These are phyloP conservation scores for Drosophila arizonae DNA, from an alignment of 1,140 invertebrate species.

Conservation along the genomic window DNA sequence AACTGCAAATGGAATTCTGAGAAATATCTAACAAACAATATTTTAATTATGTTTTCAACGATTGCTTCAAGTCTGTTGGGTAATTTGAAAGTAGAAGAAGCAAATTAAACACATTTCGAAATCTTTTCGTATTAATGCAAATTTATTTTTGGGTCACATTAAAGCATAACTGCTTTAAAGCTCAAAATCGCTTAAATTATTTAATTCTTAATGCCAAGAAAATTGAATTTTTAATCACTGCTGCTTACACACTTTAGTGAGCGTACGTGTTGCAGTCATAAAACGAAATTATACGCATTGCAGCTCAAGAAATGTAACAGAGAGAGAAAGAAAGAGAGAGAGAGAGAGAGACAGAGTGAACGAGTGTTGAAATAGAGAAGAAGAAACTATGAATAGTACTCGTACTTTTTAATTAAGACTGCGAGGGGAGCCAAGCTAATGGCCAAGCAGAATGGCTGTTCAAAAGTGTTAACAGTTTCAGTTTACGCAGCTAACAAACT, in stretches of 20 bases:
- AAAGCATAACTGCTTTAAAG: not conserved
- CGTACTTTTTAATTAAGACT: conserved; percentile 75
- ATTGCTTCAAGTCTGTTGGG: not conserved
- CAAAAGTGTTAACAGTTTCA: conserved; percentile 63
- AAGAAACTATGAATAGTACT: conserved; percentile 44
- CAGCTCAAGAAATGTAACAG: conserved; percentile 52
- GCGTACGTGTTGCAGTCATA: conserved; percentile 44
- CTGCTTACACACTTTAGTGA: conserved; percentile 27
- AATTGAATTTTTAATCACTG: conserved; percentile 74
- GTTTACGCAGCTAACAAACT: conserved; percentile 54
- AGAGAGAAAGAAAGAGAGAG: not conserved
- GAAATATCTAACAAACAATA: not conserved
- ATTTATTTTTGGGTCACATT: not conserved
- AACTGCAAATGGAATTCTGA: not conserved
- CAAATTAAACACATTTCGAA: not conserved
- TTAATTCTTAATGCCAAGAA: conserved; percentile 46
- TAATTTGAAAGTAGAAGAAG: not conserved
- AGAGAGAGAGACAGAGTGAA: not conserved
- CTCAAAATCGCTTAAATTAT: conserved; percentile 54
- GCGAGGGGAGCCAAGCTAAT: conserved; percentile 57
- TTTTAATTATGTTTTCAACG: not conserved
- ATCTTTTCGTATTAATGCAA: not conserved
- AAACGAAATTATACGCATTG: conserved; percentile 69
- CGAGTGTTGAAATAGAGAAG: not conserved
- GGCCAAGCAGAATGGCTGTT: conserved; percentile 39